Evolutionary conservation across 2,888 invertebrate genomes (phyloP).

Genomic region (Dermolepida albohirtum): DNA sequence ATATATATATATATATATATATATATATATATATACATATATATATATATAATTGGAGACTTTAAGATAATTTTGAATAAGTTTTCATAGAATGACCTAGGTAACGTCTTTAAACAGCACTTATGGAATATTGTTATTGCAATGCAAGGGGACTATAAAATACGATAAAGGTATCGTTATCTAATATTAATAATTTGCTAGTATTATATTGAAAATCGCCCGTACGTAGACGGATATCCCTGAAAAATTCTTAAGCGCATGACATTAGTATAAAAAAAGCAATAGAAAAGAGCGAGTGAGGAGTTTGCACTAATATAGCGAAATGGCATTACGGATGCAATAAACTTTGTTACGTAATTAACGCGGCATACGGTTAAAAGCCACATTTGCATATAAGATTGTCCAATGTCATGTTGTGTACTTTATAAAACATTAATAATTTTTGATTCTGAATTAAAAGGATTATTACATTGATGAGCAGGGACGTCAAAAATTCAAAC

Average conservation of each 20-base stretch:
- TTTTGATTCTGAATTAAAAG: neutral
- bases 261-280: neutral
- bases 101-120: too few species aligned
- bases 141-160: too few species aligned
- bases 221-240: neutral
- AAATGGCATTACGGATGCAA: slow-evolving; percentile 14
- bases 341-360: slow-evolving; percentile 19
- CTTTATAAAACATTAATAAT: neutral
- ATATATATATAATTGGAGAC: too few species aligned
- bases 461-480: slow-evolving; percentile 15
- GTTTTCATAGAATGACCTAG: too few species aligned
- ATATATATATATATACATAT: too few species aligned
- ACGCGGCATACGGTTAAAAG: neutral
- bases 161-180: too few species aligned
- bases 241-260: neutral
- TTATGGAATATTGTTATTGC: too few species aligned
- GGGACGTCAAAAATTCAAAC: neutral
- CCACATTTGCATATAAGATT: slow-evolving; percentile 7
- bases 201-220: too few species aligned
- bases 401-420: slow-evolving; percentile 1
- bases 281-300: neutral
- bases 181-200: too few species aligned
- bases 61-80: too few species aligned
- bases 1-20: too few species aligned
- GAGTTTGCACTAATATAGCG: neutral